These are phyloP conservation scores for Ctenopoma kingsleyae DNA, from an alignment of 2,797 vertebrate genomes.

Conservation along the genomic window DNA sequence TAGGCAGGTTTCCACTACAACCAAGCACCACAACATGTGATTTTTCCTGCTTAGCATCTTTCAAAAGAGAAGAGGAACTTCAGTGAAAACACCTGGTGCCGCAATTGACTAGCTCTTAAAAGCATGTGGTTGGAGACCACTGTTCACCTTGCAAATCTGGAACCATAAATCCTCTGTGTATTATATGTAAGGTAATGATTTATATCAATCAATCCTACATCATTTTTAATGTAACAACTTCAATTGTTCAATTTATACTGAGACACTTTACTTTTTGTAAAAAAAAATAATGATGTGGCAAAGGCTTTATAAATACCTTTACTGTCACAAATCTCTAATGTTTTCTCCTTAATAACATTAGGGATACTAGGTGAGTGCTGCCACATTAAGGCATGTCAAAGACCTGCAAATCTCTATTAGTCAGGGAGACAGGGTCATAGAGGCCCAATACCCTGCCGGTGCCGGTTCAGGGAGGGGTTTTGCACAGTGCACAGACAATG, in stretches of 20 bases:
- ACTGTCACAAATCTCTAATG: constrained; percentile 45
- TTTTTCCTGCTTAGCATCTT: constrained; percentile 30
- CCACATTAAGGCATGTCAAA: constrained; percentile 63
- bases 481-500: constrained; percentile 85
- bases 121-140: constrained; percentile 19
- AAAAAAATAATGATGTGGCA: constrained; percentile 26
- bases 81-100: constrained; percentile 38
- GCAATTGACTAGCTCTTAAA: constrained; percentile 28
- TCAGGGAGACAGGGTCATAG: constrained; percentile 65
- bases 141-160: constrained; percentile 19
- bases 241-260: constrained; percentile 19
- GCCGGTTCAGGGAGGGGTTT: constrained; percentile 54
- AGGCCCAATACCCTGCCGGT: constrained; percentile 73
- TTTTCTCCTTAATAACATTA: constrained; percentile 16
- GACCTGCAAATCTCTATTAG: constrained; percentile 66
- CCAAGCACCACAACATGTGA: constrained; percentile 26
- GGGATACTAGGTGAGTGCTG: constrained; percentile 53
- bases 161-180: constrained; percentile 15
- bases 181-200: constrained; percentile 2
- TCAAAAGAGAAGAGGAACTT: constrained; percentile 18
- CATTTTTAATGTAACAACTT: constrained; percentile 47
- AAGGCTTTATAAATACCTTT: constrained; percentile 27
- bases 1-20: constrained; percentile 17
- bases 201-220: constrained; percentile 16
- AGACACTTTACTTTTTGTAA: constrained; percentile 40